A percentile compares a stretch with the other conserved stretches of the same genome.
Conservation (phyloP, 2,797 vertebrate species). For the Sebastes kiyomatsui region DNA sequence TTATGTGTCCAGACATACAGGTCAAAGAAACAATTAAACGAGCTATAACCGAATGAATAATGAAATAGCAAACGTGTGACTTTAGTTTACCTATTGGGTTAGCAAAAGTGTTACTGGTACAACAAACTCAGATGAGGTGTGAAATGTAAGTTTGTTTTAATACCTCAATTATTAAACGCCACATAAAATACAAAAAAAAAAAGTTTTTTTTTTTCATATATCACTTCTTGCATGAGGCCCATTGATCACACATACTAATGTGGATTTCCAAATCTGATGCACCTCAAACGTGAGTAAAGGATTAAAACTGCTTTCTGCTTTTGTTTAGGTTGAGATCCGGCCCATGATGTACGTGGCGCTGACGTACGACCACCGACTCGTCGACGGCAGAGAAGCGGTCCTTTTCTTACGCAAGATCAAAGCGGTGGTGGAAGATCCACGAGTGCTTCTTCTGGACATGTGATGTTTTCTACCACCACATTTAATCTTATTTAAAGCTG, state of each 20-base stretch:
- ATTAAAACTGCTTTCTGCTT: neutral
- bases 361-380: conserved; percentile 93
- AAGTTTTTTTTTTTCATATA: no score
- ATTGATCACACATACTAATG: no score
- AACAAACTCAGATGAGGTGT: neutral
- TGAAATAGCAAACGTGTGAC: neutral
- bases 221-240: no score
- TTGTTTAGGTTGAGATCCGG: conserved; percentile 88
- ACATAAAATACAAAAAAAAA: neutral
- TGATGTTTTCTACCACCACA: conserved; percentile 68
- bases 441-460: conserved; percentile 92
- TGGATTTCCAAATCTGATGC: neutral
- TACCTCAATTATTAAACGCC: neutral
- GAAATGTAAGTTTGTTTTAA: neutral
- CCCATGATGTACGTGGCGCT: conserved; percentile 96
- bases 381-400: conserved; percentile 95
- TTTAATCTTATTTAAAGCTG: conserved; percentile 9
- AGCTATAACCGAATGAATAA: neutral
- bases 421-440: conserved; percentile 93
- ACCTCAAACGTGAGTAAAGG: neutral
- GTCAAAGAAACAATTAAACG: neutral
- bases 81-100: neutral
- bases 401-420: conserved; percentile 96
- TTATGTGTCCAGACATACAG: accelerated
- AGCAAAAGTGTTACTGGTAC: neutral